These are phyloP conservation scores for Stenchaetothrips biformis DNA, from an alignment of 2,888 invertebrate species.

Conservation along the genomic window DNA sequence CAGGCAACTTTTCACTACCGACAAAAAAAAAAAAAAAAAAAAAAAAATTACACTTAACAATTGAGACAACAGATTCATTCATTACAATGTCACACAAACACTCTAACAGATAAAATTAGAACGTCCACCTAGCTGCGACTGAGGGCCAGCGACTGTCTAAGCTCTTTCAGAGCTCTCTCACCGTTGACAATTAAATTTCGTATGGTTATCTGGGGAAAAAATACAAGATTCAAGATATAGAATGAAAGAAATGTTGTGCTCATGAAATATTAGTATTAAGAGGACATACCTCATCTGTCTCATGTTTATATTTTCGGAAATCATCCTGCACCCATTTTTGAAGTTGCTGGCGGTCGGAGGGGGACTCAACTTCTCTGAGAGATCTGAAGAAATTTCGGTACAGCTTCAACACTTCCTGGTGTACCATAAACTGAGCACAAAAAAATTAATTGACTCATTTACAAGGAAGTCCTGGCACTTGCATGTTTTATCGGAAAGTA, in stretches of 20 bases:
- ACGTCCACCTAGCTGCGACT: slow-evolving; percentile 13
- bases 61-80: not conserved
- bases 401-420: slow-evolving; percentile 70
- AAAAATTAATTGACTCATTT: not conserved
- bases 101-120: not conserved
- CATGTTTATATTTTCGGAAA: slow-evolving; percentile 64
- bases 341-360: slow-evolving; percentile 58
- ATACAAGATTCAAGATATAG: slow-evolving; percentile 5
- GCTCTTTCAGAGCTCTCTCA: slow-evolving; percentile 61
- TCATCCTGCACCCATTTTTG: slow-evolving; percentile 68
- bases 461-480: not conserved
- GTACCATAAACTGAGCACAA: slow-evolving; percentile 66
- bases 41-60: not conserved
- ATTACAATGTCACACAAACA: not conserved
- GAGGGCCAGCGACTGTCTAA: slow-evolving; percentile 48
- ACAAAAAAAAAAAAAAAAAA: not conserved
- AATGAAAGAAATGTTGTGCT: not conserved
- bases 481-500: not conserved
- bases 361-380: slow-evolving; percentile 61
- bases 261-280: not conserved
- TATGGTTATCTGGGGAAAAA: slow-evolving; percentile 50
- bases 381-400: slow-evolving; percentile 69
- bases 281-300: slow-evolving; percentile 60
- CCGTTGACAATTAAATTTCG: slow-evolving; percentile 68
- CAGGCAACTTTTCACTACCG: not conserved